Percentiles rank a stretch among this genome's conserved stretches.
Evolutionary conservation across 2,888 invertebrate genomes (phyloP).

Genomic region (Heliconius erato): DNA sequence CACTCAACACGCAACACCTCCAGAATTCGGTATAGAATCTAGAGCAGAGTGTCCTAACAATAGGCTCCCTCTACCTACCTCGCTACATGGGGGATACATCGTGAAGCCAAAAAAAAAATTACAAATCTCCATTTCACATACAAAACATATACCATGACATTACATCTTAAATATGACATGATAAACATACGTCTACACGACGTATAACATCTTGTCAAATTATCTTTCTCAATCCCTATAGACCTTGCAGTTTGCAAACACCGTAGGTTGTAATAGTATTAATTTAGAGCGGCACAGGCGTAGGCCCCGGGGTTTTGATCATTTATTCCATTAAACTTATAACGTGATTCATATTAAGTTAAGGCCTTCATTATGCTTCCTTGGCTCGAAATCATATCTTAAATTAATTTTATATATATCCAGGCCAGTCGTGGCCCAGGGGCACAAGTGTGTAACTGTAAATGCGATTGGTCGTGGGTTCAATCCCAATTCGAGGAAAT

Average conservation of each 20-base stretch:
- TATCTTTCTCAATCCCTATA: conserved; percentile 50
- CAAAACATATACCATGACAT: neutral
- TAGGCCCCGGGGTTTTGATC: conserved; percentile 62
- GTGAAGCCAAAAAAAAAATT: neutral
- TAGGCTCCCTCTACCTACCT: no score
- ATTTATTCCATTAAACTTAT: conserved; percentile 81
- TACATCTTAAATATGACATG: neutral
- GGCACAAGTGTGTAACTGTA: no score
- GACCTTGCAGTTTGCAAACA: conserved; percentile 52
- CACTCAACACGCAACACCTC: no score
- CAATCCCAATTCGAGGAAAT: no score
- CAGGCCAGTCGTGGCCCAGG: no score
- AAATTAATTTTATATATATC: conserved; percentile 1
- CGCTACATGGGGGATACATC: no score
- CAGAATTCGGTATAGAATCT: no score
- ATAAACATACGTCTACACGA: neutral
- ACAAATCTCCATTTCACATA: neutral
- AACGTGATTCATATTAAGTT: conserved; percentile 57
- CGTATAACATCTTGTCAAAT: conserved; percentile 29
- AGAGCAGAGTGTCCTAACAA: no score
- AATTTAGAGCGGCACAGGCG: conserved; percentile 65
- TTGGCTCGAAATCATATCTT: conserved; percentile 17
- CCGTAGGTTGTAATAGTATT: conserved; percentile 59
- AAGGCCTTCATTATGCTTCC: conserved; percentile 43
- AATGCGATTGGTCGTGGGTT: no score